Evolutionary conservation across 2,797 vertebrate species (phyloP).

Genomic region (Eospalax fontanierii): DNA sequence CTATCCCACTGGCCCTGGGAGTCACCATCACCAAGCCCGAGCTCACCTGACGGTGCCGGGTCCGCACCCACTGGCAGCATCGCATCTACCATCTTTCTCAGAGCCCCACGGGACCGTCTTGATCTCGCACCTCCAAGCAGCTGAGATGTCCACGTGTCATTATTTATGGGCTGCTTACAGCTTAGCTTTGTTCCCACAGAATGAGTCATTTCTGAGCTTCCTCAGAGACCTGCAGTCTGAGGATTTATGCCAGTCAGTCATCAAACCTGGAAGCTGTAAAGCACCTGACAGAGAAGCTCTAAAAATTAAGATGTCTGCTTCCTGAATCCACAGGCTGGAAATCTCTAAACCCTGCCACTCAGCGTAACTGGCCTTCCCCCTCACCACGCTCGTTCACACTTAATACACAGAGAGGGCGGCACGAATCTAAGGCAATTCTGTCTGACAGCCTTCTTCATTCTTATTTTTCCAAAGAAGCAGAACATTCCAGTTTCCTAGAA

Average conservation of each 20-base stretch:
- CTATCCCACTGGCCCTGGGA: background rate
- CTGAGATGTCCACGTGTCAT: rapidly evolving
- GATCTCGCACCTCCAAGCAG: background rate
- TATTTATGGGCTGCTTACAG: background rate
- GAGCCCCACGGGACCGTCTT: background rate
- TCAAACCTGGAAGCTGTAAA: background rate
- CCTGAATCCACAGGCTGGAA: background rate
- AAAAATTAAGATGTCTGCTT: constrained; percentile 4
- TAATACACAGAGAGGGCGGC: rapidly evolving
- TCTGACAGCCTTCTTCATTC: background rate
- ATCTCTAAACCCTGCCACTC: background rate
- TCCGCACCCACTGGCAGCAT: background rate
- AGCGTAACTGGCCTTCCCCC: background rate
- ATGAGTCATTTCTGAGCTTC: background rate
- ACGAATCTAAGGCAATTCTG: rapidly evolving
- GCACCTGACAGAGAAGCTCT: background rate
- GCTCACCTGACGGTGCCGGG: background rate
- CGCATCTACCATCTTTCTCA: background rate
- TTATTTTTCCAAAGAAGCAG: background rate
- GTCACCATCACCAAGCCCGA: too few relatives aligned
- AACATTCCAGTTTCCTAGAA: background rate
- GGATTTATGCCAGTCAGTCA: background rate
- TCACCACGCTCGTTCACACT: rapidly evolving
- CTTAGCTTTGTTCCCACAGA: background rate
- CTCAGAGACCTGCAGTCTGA: background rate